Evolutionary conservation across 2,888 invertebrate species (phyloP).

Genomic region (Drosophila putrida): DNA sequence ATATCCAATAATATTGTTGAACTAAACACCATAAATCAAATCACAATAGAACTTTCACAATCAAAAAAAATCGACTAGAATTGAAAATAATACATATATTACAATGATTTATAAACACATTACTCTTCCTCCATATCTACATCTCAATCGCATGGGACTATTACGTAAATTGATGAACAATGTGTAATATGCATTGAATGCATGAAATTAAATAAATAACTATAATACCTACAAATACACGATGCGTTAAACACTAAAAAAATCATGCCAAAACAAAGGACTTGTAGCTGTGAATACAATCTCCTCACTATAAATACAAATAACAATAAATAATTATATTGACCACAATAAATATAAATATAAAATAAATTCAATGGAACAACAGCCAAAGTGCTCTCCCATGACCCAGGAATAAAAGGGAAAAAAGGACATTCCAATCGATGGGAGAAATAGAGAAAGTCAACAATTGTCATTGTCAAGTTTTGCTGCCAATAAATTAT

Average conservation of each 20-base stretch:
- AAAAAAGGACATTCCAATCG: neutral
- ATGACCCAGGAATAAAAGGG: constrained; percentile 8
- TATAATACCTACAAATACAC: constrained; percentile 10
- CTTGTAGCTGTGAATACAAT: constrained; percentile 12
- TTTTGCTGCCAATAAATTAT: constrained; percentile 69
- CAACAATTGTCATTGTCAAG: constrained; percentile 74
- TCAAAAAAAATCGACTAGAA: neutral
- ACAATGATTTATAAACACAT: constrained; percentile 41
- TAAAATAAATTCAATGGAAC: constrained; percentile 64
- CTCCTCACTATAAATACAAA: constrained; percentile 53
- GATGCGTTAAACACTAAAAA: neutral
- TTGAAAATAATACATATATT: constrained; percentile 19
- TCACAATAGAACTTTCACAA: neutral
- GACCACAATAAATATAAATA: constrained; percentile 63
- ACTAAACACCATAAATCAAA: constrained; percentile 15
- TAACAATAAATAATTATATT: constrained; percentile 69
- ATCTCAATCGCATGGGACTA: constrained; percentile 3
- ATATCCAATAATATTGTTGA: neutral
- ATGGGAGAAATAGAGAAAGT: constrained; percentile 45
- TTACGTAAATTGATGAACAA: constrained; percentile 45
- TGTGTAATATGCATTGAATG: constrained; percentile 30
- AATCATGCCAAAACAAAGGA: constrained; percentile 9
- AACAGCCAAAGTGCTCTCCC: constrained; percentile 12
- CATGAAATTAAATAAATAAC: constrained; percentile 36
- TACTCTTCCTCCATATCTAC: neutral